Conservation (phyloP, 2,888 invertebrate species). For the Melikaiella ostensackeni region DNA sequence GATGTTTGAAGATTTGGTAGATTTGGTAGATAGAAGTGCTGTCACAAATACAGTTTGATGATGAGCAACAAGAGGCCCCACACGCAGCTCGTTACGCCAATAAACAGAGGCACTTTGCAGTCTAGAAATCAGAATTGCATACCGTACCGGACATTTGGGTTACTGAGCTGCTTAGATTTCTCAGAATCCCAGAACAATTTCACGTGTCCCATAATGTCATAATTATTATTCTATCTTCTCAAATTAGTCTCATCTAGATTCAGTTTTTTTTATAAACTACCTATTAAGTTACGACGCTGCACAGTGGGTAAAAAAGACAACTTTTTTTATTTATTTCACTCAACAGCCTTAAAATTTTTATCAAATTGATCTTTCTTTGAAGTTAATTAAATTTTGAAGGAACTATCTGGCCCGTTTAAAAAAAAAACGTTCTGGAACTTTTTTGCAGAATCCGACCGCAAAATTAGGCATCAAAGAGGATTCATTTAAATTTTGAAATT, state of each 20-base stretch:
- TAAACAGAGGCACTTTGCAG: conserved; percentile 86
- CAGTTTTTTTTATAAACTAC: not conserved
- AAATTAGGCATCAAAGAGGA: too few species aligned
- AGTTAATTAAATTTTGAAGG: too few species aligned
- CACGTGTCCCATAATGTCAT: conserved; percentile 1
- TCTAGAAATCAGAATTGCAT: conserved; percentile 77
- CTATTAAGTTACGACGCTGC: not conserved
- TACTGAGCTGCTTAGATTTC: conserved; percentile 66
- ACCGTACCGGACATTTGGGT: conserved; percentile 75
- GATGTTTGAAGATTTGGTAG: conserved; percentile 69
- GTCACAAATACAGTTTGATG: conserved; percentile 84
- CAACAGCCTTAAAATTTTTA: not conserved
- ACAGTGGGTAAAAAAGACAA: not conserved
- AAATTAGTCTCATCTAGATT: not conserved
- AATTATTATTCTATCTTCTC: not conserved
- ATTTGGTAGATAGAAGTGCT: conserved; percentile 74
- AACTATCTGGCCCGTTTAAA: not conserved
- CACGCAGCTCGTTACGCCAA: conserved; percentile 93
- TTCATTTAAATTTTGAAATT: too few species aligned
- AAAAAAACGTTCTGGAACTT: not conserved
- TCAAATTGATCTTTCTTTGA: not conserved
- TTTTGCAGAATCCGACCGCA: not conserved
- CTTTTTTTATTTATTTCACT: not conserved
- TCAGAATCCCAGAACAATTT: conserved; percentile 47
- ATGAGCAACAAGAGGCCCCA: conserved; percentile 89